Percentiles rank a stretch among this genome's conserved stretches.
phyloP scores from a whole-genome alignment of 1,140 invertebrate genomes.

The Zaprionus inermis region DNA sequence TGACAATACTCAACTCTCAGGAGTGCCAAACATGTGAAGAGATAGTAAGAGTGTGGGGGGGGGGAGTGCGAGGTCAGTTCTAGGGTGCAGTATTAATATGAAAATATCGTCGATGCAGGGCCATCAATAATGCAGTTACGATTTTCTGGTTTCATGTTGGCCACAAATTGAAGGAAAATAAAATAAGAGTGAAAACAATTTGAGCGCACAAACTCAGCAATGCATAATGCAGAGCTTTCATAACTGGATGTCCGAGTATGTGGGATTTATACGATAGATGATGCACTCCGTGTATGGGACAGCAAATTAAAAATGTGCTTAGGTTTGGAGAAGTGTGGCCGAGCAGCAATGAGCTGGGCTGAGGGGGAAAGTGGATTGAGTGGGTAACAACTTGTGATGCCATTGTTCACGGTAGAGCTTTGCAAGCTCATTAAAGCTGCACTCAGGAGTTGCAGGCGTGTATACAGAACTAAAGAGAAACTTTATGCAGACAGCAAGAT shows the following conservation, averaged over 20 bases:
- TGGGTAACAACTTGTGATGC: neutral
- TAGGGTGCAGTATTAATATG: slow-evolving; percentile 8
- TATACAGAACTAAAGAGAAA: neutral
- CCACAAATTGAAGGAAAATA: slow-evolving; percentile 33
- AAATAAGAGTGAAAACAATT: slow-evolving; percentile 51
- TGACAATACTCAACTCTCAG: slow-evolving; percentile 14
- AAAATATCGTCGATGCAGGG: slow-evolving; percentile 3
- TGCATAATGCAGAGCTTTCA: slow-evolving; percentile 27
- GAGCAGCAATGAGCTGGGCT: neutral
- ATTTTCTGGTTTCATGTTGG: slow-evolving; percentile 31
- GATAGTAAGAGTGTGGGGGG: no score
- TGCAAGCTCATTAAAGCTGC: neutral
- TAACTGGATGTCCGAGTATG: neutral
- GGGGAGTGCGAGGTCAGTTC: neutral
- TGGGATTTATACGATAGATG: neutral
- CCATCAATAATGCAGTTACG: slow-evolving; percentile 67
- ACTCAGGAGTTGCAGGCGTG: no score
- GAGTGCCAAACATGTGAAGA: neutral
- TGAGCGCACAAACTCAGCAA: slow-evolving; percentile 32
- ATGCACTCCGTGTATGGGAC: neutral
- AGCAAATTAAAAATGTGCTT: neutral
- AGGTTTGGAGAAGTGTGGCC: neutral
- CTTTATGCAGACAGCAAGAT: neutral
- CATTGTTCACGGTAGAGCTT: neutral
- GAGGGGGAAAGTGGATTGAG: neutral